Base-by-base conservation (phyloP, 2,888 invertebrate species). In the Vanessa cardui region DNA sequence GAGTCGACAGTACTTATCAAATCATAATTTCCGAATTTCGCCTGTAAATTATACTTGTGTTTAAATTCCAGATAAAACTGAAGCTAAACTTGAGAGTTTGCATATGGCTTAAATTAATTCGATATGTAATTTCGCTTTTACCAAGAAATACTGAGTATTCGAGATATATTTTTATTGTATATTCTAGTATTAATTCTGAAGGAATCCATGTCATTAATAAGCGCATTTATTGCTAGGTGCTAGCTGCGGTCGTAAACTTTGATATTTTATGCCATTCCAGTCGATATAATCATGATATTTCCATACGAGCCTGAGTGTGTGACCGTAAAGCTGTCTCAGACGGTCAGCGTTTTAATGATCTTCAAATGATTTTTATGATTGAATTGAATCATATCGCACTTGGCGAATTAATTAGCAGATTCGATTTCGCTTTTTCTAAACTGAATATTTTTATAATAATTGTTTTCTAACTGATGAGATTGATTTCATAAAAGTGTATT, bases 181-280 rank as follows among this genome's bases (percentile, higher is more conserved):
- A 66, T 64, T 62, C 64, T 64, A 69, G 66, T 59, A 65, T 70
- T 68, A 65, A 66, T 50, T 58, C 61, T 49, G 61, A 45, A 62
- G 66, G 68, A 49, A 60, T 65, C 45, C 56, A 2, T 44, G 64
- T 76, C 83, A 77, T 82, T 82, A 83, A 77, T 77, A 80, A 75
- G 73, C 75, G 74, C 79, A 80, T 83, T 83, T 81, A 80, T 80
- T 78, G 78, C 76, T 76, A 77, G 73, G 72, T 71, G 72, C 69
- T 73, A 72, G 74, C 73, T 58, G 66, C 33, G 64, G 73, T 73
- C 73, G 72, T 83, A 84, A 82, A 83, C 73, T 75, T 66, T 61
- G 20, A 65, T 70, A 77, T 79, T 84, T 84, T 82, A 84, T 80
- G 74, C 69, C 71, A 66, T 72, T 63, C 71, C 71, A 73, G 73